Percentiles rank a stretch among this genome's conserved stretches.
Evolutionary conservation across 2,888 invertebrate species (phyloP).

Genomic region (Epistrophella euchroma): DNA sequence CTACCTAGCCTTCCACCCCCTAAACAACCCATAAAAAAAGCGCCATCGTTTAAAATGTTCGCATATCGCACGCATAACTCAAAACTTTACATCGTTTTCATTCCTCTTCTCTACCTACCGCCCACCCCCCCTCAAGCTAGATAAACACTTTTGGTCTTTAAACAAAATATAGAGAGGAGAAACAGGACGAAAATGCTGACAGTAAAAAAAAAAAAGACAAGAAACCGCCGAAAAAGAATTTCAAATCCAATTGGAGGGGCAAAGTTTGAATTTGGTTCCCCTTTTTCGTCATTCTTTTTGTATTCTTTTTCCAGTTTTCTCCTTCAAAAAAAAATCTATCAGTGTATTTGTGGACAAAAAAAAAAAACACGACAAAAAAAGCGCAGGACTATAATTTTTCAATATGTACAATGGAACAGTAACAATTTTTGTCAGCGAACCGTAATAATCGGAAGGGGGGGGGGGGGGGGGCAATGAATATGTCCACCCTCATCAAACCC

Average conservation of each 20-base stretch:
- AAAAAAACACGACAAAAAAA: slow-evolving; percentile 47
- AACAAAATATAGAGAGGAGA: neutral
- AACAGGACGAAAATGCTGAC: slow-evolving; percentile 32
- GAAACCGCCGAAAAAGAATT: slow-evolving; percentile 65
- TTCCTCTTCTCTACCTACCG: neutral
- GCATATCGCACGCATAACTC: slow-evolving; percentile 76
- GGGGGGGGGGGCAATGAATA: slow-evolving; percentile 13
- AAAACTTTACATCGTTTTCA: slow-evolving; percentile 64
- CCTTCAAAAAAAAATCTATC: slow-evolving; percentile 36
- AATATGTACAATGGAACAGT: slow-evolving; percentile 66
- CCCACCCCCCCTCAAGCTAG: neutral
- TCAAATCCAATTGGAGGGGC: slow-evolving; percentile 52
- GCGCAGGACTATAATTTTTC: slow-evolving; percentile 59
- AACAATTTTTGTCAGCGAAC: slow-evolving; percentile 72
- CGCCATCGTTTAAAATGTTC: slow-evolving; percentile 74
- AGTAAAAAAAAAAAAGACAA: slow-evolving; percentile 45
- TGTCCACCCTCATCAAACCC: slow-evolving; percentile 19
- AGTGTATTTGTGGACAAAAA: slow-evolving; percentile 48
- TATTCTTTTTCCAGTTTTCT: slow-evolving; percentile 55
- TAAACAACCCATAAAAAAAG: slow-evolving; percentile 65
- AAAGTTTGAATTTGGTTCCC: slow-evolving; percentile 61
- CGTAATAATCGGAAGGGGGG: slow-evolving; percentile 52
- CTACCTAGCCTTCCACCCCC: slow-evolving; percentile 45
- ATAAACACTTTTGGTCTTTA: neutral
- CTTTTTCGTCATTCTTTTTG: slow-evolving; percentile 49